phyloP scores from a whole-genome alignment of 37 sponge, comb jelly and placozoan genomes.

The Chondrilla cf. caribensis region DNA sequence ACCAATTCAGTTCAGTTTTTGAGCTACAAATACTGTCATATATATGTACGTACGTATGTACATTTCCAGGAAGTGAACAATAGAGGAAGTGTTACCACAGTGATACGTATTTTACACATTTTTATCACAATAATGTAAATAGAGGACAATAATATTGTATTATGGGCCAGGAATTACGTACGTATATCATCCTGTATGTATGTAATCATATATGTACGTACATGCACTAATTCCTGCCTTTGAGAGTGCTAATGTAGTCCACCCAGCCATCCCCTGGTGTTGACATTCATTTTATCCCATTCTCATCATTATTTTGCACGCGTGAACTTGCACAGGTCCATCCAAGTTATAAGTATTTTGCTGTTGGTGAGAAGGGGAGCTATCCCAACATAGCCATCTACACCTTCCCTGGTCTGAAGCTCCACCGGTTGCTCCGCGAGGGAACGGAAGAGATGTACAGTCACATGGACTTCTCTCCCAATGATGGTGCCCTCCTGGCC shows the following conservation, averaged over 20 bases:
- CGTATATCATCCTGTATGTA: neutral
- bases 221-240: neutral
- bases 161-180: neutral
- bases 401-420: conserved; percentile 78
- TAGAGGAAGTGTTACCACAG: too few species aligned
- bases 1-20: too few species aligned
- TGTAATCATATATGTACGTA: neutral
- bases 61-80: too few species aligned
- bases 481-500: conserved; percentile 83
- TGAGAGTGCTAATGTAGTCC: too few species aligned
- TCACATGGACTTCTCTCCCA: conserved; percentile 69
- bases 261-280: too few species aligned
- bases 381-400: conserved; percentile 85
- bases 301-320: too few species aligned
- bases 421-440: conserved; percentile 76
- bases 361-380: conserved; percentile 95
- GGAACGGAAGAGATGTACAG: conserved; percentile 67
- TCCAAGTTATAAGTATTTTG: conserved; percentile 82
- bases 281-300: too few species aligned
- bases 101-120: too few species aligned
- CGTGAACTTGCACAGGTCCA: conserved; percentile 60
- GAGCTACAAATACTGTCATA: too few species aligned
- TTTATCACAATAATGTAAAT: too few species aligned
- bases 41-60: too few species aligned
- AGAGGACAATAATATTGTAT: too few species aligned